Evolutionary conservation across 2,797 vertebrate species (phyloP).

Genomic region (Leptoclinus maculatus): DNA sequence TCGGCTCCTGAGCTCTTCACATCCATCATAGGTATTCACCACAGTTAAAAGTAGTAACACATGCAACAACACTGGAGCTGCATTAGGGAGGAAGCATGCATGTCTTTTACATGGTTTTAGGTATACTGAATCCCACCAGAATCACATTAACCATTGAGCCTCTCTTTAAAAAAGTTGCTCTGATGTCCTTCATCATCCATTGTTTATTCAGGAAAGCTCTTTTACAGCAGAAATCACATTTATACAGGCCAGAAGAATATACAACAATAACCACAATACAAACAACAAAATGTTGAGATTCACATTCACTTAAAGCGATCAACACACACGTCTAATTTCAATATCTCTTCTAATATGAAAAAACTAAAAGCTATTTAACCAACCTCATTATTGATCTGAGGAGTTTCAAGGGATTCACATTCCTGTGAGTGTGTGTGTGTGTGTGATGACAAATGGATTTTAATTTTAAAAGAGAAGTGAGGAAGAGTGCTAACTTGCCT

Average conservation of each 20-base stretch:
- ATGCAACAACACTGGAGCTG: background rate
- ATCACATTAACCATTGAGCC: slow-evolving; percentile 22
- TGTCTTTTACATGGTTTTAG: slow-evolving; percentile 24
- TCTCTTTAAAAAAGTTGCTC: no score
- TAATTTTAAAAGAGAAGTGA: background rate
- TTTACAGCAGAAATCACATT: background rate
- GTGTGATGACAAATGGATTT: background rate
- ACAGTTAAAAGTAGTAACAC: no score
- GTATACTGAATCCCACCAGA: slow-evolving; percentile 34
- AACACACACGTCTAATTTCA: background rate
- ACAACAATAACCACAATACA: background rate
- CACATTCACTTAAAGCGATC: background rate
- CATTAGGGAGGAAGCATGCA: background rate
- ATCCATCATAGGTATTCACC: slow-evolving; percentile 90
- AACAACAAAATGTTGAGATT: background rate
- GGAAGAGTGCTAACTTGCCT: background rate
- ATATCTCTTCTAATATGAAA: background rate
- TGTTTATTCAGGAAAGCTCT: background rate
- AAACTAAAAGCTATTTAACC: background rate
- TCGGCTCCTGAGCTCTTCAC: slow-evolving; percentile 96
- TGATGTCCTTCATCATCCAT: background rate
- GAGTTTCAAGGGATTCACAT: background rate
- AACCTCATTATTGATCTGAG: background rate
- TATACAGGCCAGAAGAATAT: background rate
- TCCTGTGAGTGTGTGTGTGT: background rate